phyloP scores from a whole-genome alignment of 2,113 vertebrate species.

The Microcebus griseorufus region DNA sequence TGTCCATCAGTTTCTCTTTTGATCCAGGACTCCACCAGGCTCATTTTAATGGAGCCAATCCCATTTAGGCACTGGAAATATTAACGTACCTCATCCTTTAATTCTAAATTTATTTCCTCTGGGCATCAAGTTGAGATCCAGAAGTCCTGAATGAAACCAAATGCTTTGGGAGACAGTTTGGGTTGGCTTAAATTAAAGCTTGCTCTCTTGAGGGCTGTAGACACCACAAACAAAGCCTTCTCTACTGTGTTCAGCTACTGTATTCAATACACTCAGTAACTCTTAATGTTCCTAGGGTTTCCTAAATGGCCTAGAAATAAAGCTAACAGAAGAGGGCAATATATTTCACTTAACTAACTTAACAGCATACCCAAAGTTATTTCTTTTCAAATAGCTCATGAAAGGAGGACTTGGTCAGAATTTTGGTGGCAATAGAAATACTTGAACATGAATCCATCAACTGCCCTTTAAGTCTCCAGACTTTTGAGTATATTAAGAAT shows the following conservation, averaged over 20 bases:
- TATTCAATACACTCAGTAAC: conserved; percentile 13
- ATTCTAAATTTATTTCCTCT: background rate
- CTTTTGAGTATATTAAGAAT: conserved; percentile 49
- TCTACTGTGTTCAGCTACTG: conserved; percentile 7
- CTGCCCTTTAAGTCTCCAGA: conserved; percentile 45
- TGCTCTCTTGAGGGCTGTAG: conserved; percentile 41
- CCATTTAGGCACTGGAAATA: background rate
- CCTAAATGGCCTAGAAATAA: conserved; percentile 59
- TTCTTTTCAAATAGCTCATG: conserved; percentile 72
- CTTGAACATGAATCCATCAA: conserved; percentile 51
- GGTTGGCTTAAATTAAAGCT: conserved; percentile 36
- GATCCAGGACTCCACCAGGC: background rate
- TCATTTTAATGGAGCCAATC: background rate
- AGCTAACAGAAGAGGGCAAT: conserved; percentile 52
- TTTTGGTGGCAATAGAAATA: conserved; percentile 55
- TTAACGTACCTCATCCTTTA: conserved; percentile 35
- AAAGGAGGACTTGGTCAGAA: conserved; percentile 68
- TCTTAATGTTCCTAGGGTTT: conserved; percentile 52
- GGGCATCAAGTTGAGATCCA: conserved; percentile 38
- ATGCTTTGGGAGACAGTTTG: background rate
- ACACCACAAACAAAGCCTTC: conserved; percentile 17
- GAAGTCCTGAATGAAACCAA: conserved; percentile 49
- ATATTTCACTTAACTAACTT: conserved; percentile 44
- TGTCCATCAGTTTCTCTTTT: background rate
- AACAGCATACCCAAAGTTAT: background rate